These are phyloP conservation scores for Euplexia lucipara DNA, from an alignment of 2,888 invertebrate species.

Conservation along the genomic window DNA sequence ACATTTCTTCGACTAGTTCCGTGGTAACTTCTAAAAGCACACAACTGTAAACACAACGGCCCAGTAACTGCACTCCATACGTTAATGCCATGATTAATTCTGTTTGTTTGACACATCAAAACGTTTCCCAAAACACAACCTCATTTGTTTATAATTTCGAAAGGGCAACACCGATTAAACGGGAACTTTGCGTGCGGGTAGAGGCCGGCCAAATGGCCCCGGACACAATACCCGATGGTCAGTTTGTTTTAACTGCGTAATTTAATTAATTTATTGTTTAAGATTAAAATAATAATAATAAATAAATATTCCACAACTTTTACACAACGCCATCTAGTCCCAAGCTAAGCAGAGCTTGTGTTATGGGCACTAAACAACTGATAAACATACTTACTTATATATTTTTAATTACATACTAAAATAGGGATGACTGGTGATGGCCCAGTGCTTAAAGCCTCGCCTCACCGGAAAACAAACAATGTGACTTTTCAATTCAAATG, in stretches of 20 bases:
- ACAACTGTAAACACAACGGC: slow-evolving; percentile 30
- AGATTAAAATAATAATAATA: too few species aligned
- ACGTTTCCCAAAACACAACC: slow-evolving; percentile 42
- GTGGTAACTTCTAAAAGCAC: slow-evolving; percentile 1
- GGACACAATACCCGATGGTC: slow-evolving; percentile 58
- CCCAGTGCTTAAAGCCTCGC: too few species aligned
- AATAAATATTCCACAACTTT: too few species aligned
- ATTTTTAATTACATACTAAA: too few species aligned
- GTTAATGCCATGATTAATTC: slow-evolving; percentile 58
- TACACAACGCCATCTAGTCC: too few species aligned
- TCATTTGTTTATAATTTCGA: slow-evolving; percentile 57
- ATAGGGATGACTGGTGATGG: too few species aligned
- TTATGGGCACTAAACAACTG: too few species aligned
- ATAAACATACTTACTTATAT: too few species aligned
- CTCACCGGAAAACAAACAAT: too few species aligned
- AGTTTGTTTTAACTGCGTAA: slow-evolving; percentile 70
- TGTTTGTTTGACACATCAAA: slow-evolving; percentile 66
- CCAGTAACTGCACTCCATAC: slow-evolving; percentile 51
- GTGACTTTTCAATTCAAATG: too few species aligned
- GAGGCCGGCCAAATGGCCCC: slow-evolving; percentile 60
- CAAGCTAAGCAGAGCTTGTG: too few species aligned
- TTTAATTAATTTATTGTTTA: too few species aligned
- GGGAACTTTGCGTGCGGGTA: slow-evolving; percentile 51
- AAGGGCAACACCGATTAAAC: slow-evolving; percentile 57
- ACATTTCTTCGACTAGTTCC: not conserved